Evolutionary conservation across 2,888 invertebrate species (phyloP).

Genomic region (Branchellion lobata): DNA sequence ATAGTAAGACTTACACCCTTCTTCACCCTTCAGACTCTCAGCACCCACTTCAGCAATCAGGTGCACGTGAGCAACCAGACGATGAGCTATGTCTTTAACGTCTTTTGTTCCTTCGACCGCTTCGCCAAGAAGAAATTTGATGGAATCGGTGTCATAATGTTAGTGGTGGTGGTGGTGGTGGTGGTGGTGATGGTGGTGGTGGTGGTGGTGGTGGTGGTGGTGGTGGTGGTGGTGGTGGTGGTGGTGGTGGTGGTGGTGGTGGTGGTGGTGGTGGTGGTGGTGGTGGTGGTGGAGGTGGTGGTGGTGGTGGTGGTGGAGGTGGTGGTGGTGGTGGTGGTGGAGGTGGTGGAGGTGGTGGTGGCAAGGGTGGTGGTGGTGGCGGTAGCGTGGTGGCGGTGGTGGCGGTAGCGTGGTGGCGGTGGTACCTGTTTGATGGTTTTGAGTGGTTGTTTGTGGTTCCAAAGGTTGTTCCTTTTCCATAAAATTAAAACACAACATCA

Average conservation of each 20-base stretch:
- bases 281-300: neutral
- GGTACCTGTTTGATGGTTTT: too few species aligned
- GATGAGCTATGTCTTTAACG: slow-evolving; percentile 43
- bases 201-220: neutral
- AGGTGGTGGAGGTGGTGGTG: too few species aligned
- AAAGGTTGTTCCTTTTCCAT: too few species aligned
- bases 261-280: too few species aligned
- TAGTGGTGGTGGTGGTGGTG: too few species aligned
- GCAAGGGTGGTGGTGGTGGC: too few species aligned
- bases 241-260: neutral
- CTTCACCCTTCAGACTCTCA: neutral
- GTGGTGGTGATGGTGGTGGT: too few species aligned
- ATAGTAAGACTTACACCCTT: neutral
- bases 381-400: too few species aligned
- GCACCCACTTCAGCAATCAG: neutral
- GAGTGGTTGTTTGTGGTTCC: too few species aligned
- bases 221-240: neutral
- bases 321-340: neutral
- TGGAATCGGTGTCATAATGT: slow-evolving; percentile 48
- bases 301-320: neutral
- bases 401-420: too few species aligned
- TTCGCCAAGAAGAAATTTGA: slow-evolving; percentile 37
- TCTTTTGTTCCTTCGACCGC: slow-evolving; percentile 45
- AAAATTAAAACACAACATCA: too few species aligned
- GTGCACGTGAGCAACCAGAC: neutral